These are phyloP conservation scores for Tipula lateralis DNA, from an alignment of 2,888 invertebrate genomes.

Conservation along the genomic window DNA sequence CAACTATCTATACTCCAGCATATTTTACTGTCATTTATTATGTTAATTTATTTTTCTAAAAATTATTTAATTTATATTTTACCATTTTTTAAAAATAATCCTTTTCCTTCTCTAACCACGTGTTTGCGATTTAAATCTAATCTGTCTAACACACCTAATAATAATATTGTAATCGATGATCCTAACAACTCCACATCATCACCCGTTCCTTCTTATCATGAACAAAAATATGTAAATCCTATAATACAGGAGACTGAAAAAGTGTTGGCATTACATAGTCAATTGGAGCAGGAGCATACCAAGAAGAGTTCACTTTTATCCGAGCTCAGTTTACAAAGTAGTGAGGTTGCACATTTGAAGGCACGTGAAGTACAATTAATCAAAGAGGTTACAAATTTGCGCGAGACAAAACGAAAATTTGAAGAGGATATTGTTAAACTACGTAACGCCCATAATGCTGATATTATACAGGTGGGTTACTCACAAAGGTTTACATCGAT, in stretches of 20 bases:
- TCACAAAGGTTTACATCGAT: constrained; percentile 37
- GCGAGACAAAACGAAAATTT: constrained; percentile 64
- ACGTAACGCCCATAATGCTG: constrained; percentile 62
- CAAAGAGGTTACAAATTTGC: constrained; percentile 61
- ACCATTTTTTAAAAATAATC: not conserved
- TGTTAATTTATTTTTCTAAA: constrained; percentile 29
- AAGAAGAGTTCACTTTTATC: constrained; percentile 75
- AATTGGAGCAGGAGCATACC: constrained; percentile 87
- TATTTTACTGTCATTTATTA: constrained; percentile 26
- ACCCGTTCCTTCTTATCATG: not conserved
- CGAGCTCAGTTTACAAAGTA: constrained; percentile 69
- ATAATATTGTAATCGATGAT: not conserved
- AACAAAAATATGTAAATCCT: not conserved
- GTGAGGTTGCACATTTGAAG: constrained; percentile 66
- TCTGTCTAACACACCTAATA: not conserved
- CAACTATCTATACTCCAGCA: constrained; percentile 16
- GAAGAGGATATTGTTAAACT: constrained; percentile 74
- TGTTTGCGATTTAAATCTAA: not conserved
- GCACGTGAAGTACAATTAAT: constrained; percentile 67
- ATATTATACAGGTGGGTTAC: constrained; percentile 54
- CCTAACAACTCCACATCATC: not conserved
- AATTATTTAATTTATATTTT: constrained; percentile 28
- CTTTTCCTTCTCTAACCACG: not conserved
- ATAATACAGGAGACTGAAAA: constrained; percentile 47
- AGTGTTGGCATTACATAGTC: constrained; percentile 74